A percentile compares a stretch with the other conserved stretches of the same genome.
Conservation (phyloP, 1,140 invertebrate species). For the Lerema accius region DNA sequence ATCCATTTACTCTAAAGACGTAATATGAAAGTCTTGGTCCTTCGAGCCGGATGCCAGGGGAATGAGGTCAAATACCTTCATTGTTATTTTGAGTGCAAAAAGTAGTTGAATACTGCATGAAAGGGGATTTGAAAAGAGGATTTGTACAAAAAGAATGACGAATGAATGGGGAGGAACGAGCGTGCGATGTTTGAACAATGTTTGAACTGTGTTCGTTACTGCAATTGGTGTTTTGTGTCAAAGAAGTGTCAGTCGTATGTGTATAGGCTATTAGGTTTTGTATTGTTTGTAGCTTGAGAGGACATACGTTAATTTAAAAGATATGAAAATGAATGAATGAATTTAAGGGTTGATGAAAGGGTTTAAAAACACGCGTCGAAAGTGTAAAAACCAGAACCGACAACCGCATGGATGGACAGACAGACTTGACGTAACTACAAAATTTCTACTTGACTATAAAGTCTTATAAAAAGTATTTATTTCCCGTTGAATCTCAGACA, state of each 20-base stretch:
- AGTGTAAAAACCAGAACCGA: no score
- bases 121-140: conserved; percentile 25
- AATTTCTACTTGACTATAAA: no score
- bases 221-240: neutral
- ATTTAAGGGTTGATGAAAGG: no score
- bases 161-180: conserved; percentile 15
- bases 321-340: no score
- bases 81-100: conserved; percentile 36
- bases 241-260: neutral
- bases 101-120: conserved; percentile 34
- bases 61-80: conserved; percentile 25
- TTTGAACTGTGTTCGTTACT: conserved; percentile 4
- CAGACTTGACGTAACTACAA: no score
- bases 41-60: conserved; percentile 20
- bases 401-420: no score
- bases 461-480: no score
- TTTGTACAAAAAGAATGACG: conserved; percentile 19
- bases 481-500: no score
- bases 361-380: no score
- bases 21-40: conserved; percentile 29
- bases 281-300: no score
- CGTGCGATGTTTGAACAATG: conserved; percentile 19
- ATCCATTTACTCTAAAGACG: conserved; percentile 27
- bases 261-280: neutral
- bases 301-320: no score